Conservation (phyloP, 2,888 invertebrate genomes). For the Synergus gifuensis region DNA sequence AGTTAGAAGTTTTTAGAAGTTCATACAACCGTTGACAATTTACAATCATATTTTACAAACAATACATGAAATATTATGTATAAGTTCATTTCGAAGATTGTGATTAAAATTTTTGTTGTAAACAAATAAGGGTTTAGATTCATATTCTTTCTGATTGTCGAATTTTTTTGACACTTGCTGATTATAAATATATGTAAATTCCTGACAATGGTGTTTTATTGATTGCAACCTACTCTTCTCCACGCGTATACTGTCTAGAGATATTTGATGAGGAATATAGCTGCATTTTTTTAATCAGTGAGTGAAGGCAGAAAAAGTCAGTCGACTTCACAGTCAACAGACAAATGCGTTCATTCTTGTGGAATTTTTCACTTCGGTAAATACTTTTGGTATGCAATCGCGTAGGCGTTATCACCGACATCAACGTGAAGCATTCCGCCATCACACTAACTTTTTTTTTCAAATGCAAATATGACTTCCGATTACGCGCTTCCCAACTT, state of each 20-base stretch:
- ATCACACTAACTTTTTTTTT: not conserved
- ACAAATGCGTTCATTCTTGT: slow-evolving; percentile 13
- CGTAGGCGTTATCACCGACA: slow-evolving; percentile 7
- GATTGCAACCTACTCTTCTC: not conserved
- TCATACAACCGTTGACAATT: slow-evolving; percentile 21
- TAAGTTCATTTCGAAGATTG: not conserved
- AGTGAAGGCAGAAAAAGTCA: not conserved
- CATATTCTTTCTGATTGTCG: not conserved
- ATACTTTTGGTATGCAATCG: not conserved
- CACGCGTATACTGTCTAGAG: not conserved
- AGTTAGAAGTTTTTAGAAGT: slow-evolving; percentile 1
- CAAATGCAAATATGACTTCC: slow-evolving; percentile 27
- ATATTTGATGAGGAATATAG: not conserved
- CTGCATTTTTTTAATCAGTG: not conserved
- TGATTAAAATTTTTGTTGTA: not conserved
- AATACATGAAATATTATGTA: slow-evolving; percentile 4
- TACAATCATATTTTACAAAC: slow-evolving; percentile 4
- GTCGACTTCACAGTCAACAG: not conserved
- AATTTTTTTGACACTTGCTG: slow-evolving; percentile 22
- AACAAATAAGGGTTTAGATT: not conserved
- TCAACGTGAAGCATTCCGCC: not conserved
- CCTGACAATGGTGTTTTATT: not conserved
- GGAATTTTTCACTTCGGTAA: slow-evolving; percentile 5
- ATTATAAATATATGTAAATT: slow-evolving; percentile 39
- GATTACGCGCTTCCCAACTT: slow-evolving; percentile 1